phyloP scores from a whole-genome alignment of 1,140 invertebrate species.

The Danaus plexippus region DNA sequence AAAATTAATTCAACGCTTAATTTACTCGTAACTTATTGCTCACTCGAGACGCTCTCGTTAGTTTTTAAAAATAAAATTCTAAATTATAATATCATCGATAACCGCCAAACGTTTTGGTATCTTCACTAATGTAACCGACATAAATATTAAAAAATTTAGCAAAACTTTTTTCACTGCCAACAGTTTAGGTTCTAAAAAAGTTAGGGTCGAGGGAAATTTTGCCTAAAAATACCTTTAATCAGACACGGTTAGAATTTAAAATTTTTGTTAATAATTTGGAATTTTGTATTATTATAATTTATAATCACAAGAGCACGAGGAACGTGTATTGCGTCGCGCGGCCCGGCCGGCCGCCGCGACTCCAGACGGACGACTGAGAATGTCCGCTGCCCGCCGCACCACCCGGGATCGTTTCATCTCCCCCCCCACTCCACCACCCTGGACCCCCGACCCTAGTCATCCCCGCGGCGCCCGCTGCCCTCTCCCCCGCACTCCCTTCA shows the following conservation, averaged over 20 bases:
- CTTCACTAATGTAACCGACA: slow-evolving; percentile 67
- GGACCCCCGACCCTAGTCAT: slow-evolving; percentile 26
- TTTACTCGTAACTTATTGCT: slow-evolving; percentile 47
- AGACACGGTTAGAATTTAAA: slow-evolving; percentile 55
- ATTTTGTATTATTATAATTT: slow-evolving; percentile 66
- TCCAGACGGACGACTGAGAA: slow-evolving; percentile 68
- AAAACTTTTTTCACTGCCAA: slow-evolving; percentile 61
- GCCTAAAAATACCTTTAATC: slow-evolving; percentile 68
- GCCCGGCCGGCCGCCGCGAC: slow-evolving; percentile 65
- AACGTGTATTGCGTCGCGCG: slow-evolving; percentile 67
- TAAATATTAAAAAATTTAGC: slow-evolving; percentile 69
- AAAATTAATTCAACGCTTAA: slow-evolving; percentile 43
- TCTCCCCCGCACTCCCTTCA: slow-evolving; percentile 16
- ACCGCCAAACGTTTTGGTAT: slow-evolving; percentile 65
- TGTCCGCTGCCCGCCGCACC: slow-evolving; percentile 38
- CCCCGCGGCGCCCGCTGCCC: slow-evolving; percentile 31
- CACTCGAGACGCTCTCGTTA: slow-evolving; percentile 48
- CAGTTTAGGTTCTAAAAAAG: slow-evolving; percentile 56
- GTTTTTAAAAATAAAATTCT: slow-evolving; percentile 57
- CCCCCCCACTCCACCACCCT: slow-evolving; percentile 21
- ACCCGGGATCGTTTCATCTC: slow-evolving; percentile 19
- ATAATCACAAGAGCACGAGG: slow-evolving; percentile 70
- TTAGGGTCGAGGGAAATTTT: slow-evolving; percentile 44
- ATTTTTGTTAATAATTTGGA: slow-evolving; percentile 42
- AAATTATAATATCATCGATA: slow-evolving; percentile 66